Conservation (phyloP, 2,888 invertebrate genomes). For the Diplolepis rosae region DNA sequence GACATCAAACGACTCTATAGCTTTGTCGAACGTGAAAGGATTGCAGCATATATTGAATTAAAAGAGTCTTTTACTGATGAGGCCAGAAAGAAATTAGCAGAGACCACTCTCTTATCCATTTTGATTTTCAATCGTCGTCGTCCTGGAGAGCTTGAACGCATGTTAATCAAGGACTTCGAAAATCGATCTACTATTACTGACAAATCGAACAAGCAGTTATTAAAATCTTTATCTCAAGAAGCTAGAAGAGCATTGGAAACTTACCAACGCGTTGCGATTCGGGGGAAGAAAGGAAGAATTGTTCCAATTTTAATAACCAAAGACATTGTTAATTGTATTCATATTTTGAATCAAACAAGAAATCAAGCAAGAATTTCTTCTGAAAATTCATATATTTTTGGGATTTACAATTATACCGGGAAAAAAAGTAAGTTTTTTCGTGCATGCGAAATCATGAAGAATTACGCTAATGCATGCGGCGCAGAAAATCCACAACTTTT, state of each 20-base stretch:
- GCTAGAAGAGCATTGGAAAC: conserved; percentile 30
- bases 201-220: conserved; percentile 13
- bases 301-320: conserved; percentile 40
- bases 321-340: conserved; percentile 34
- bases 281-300: conserved; percentile 41
- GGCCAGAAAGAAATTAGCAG: conserved; percentile 10
- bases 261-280: conserved; percentile 38
- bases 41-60: neutral
- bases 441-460: conserved; percentile 41
- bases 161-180: no score
- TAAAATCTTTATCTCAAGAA: conserved; percentile 11
- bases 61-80: neutral
- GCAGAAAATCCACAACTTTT: conserved; percentile 45
- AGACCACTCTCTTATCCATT: conserved; percentile 29
- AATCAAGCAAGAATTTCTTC: conserved; percentile 14
- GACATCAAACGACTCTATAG: conserved; percentile 34
- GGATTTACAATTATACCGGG: neutral
- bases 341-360: conserved; percentile 23
- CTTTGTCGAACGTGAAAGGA: neutral
- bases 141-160: conserved; percentile 31
- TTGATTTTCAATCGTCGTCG: conserved; percentile 36
- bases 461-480: conserved; percentile 47
- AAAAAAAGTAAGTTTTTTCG: conserved; percentile 34
- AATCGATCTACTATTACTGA: neutral
- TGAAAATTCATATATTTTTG: conserved; percentile 38